Base-by-base conservation (phyloP, 2,113 vertebrate species). In the Chaetura pelagica region DNA sequence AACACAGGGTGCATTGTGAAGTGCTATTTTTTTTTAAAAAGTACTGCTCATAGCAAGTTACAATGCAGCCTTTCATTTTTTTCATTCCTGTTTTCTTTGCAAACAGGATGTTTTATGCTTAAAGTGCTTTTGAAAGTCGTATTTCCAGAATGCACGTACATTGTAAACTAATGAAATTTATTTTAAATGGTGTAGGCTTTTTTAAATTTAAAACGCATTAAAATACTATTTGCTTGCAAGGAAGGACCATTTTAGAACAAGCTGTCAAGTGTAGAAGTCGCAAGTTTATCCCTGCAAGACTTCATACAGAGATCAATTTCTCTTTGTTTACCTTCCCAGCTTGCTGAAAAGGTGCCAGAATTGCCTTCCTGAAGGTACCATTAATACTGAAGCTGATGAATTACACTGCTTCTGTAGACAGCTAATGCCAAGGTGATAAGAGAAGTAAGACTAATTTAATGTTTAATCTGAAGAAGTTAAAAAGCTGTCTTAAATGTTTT, bases 241-340 rank as follows among this genome's bases (percentile, higher is more conserved):
- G 72, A 90, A 66, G 22, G 15, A 40, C 27, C 42, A 74, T 57
- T 93, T 74, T 34, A 86, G n/a, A 93, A 81, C 26, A 67, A 52
- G 35, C 48, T 84, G 72, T 34, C 2, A 12, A 80, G 64, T 9
- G 44, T 0, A 44, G 29, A 86, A 74, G 16, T 44, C 77, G 59
- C 3, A 21, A 77, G 42, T 72, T 96, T 84, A 81, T 92, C n/a
- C 72, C 76, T 62, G 26, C 40, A 92, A 77, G 85, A 66, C 72
- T 91, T 88, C 26, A 80, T 51, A 74, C 14, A 75, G 80, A 80
- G 83, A 94, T 90, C 48, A 57, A 72, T 94, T 95, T 94, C 38
- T 80, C 75, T 96, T 84, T 93, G 92, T 95, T 97, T 96, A 84
- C 73, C 68, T 76, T 84, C 85, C 58, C 90, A 84, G 35, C 27